Evolutionary conservation across 2,113 vertebrate species (phyloP).

Genomic region (Oriolus oriolus): DNA sequence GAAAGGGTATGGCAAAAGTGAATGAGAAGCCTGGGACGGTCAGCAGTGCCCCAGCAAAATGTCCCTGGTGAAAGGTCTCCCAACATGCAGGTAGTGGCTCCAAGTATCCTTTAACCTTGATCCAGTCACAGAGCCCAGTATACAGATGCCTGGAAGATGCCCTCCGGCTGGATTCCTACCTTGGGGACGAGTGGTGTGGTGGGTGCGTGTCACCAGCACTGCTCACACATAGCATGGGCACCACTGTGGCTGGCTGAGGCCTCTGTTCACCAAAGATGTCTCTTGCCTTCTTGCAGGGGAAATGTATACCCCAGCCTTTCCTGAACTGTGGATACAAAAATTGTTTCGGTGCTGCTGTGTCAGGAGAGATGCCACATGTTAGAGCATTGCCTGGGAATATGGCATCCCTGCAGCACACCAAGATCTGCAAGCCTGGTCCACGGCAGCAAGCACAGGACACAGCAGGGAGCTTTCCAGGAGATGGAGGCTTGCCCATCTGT

Average conservation of each 20-base stretch:
- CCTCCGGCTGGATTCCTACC: background rate
- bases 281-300: background rate
- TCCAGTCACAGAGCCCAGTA: background rate
- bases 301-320: background rate
- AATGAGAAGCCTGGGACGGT: accelerated
- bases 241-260: background rate
- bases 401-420: background rate
- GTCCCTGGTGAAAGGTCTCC: background rate
- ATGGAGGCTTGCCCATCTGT: background rate
- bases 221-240: background rate
- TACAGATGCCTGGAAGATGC: background rate
- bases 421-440: background rate
- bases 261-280: background rate
- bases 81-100: background rate
- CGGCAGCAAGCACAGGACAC: background rate
- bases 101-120: background rate
- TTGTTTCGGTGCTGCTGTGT: background rate
- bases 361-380: background rate
- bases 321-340: background rate
- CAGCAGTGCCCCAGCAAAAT: background rate
- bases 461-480: background rate
- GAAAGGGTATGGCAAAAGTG: background rate
- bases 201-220: background rate
- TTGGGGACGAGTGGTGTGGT: background rate
- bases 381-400: background rate